Conservation (phyloP, 2,797 vertebrate species). For the Tadarida brasiliensis region DNA sequence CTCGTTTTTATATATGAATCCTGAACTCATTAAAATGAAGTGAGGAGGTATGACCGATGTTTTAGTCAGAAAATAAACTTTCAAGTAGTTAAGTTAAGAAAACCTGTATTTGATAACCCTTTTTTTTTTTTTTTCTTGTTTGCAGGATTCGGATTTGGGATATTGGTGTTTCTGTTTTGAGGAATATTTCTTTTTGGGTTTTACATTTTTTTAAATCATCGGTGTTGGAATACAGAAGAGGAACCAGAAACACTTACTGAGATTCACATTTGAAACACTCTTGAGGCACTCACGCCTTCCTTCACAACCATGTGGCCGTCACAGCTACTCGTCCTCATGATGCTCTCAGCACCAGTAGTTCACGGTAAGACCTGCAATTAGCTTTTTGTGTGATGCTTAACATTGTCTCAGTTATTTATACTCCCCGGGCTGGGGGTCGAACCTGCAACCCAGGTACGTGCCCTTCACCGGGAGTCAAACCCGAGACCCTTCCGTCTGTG, state of each 20-base stretch:
- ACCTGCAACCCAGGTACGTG: too few relatives aligned
- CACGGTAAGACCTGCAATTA: conserved; percentile 91
- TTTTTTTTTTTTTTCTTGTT: conserved; percentile 70
- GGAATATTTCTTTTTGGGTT: conserved; percentile 64
- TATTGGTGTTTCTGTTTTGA: conserved; percentile 81
- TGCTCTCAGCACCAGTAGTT: conserved; percentile 92
- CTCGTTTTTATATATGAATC: not conserved
- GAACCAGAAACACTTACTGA: conserved; percentile 73
- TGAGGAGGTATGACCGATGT: not conserved
- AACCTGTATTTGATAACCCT: conserved; percentile 60
- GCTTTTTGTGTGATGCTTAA: conserved; percentile 10
- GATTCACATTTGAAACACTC: conserved; percentile 80
- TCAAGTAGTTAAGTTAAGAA: not conserved
- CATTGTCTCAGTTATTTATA: not conserved
- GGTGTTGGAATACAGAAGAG: conserved; percentile 78
- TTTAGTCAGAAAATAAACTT: not conserved
- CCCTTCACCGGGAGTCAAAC: too few relatives aligned
- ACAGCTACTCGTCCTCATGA: conserved; percentile 94
- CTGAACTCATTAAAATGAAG: not conserved
- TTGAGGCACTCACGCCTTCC: conserved; percentile 77
- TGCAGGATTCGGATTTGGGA: conserved; percentile 86
- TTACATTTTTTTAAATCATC: conserved; percentile 64
- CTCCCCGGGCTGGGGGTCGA: too few relatives aligned
- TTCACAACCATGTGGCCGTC: conserved; percentile 95
- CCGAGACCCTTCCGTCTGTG: too few relatives aligned